phyloP scores from a whole-genome alignment of 2,113 vertebrate genomes.

The Uria aalge region DNA sequence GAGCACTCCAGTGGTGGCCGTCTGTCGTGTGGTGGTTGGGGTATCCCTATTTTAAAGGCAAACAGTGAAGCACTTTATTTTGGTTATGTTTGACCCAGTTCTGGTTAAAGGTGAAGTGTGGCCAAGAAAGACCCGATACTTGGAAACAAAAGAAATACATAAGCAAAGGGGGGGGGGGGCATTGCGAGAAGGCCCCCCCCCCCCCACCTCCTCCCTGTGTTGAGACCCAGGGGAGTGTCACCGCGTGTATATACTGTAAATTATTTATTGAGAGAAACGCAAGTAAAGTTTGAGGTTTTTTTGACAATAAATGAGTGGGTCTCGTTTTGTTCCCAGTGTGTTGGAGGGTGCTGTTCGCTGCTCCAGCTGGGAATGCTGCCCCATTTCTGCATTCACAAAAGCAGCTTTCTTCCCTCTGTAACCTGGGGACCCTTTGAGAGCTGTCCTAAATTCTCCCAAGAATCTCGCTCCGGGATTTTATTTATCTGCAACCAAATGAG shows the following conservation, averaged over 20 bases:
- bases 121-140: constrained; percentile 60
- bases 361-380: fast-evolving
- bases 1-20: background rate
- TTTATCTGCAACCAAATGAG: background rate
- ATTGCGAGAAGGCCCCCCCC: background rate
- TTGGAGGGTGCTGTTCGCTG: background rate
- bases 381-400: background rate
- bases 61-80: constrained; percentile 85
- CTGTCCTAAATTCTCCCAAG: background rate
- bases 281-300: constrained; percentile 80
- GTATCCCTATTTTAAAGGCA: constrained; percentile 68
- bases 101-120: constrained; percentile 70
- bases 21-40: background rate
- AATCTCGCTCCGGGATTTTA: background rate
- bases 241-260: constrained; percentile 93
- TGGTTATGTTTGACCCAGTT: constrained; percentile 73
- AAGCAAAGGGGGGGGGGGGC: background rate
- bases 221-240: constrained; percentile 76
- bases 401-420: background rate
- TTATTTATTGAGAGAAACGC: constrained; percentile 95
- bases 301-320: constrained; percentile 7
- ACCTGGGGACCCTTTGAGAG: background rate
- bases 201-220: constrained; percentile 41
- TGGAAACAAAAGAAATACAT: constrained; percentile 16
- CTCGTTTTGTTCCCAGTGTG: background rate